Evolutionary conservation across 2,888 invertebrate genomes (phyloP).

Genomic region (Cerastis rubricosa): DNA sequence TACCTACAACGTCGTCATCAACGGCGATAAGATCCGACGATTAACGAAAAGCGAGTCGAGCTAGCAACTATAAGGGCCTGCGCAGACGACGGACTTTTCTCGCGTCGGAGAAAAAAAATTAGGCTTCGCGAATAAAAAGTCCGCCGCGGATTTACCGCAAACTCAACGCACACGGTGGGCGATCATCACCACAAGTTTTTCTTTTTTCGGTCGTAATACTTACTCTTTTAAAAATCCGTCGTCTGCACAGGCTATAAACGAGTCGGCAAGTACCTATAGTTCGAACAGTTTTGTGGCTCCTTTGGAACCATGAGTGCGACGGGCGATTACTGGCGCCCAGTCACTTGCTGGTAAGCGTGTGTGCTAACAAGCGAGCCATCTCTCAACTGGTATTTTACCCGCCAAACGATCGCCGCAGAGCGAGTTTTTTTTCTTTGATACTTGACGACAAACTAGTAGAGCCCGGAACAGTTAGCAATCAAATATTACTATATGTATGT

Average conservation of each 20-base stretch:
- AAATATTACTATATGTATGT: background rate
- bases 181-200: too few relatives aligned
- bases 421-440: background rate
- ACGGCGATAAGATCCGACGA: too few relatives aligned
- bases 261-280: background rate
- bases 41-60: background rate
- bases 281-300: background rate
- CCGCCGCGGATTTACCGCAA: too few relatives aligned
- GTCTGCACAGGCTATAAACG: too few relatives aligned
- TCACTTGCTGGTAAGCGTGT: background rate
- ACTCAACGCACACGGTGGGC: too few relatives aligned
- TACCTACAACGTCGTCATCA: background rate
- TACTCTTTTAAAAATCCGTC: too few relatives aligned
- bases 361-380: background rate
- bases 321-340: background rate
- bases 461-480: background rate
- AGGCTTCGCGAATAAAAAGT: too few relatives aligned
- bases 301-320: background rate
- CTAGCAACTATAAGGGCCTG: background rate
- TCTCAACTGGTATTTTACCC: background rate
- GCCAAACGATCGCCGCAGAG: background rate
- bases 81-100: too few relatives aligned
- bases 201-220: too few relatives aligned
- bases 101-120: too few relatives aligned
- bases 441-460: background rate